Evolutionary conservation across 2,113 vertebrate genomes (phyloP).

Genomic region (Sphaerodactylus townsendi): DNA sequence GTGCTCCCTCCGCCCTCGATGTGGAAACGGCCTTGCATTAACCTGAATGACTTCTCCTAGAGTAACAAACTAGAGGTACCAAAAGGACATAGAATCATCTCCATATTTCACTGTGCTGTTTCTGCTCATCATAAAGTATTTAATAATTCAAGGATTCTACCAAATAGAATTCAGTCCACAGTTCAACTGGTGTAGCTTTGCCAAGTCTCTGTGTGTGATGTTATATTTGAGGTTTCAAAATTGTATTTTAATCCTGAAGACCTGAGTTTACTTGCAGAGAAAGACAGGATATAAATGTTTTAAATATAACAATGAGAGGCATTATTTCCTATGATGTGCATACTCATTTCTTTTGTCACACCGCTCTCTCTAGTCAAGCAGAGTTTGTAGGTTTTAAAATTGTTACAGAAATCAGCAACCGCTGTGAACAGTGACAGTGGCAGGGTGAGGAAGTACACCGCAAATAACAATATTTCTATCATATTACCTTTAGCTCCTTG

Average conservation of each 20-base stretch:
- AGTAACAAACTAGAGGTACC: conserved; percentile 42
- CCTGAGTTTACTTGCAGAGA: too few species aligned
- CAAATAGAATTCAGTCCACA: not conserved
- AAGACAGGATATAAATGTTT: too few species aligned
- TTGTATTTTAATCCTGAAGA: not conserved
- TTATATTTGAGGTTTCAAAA: not conserved
- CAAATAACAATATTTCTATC: too few species aligned
- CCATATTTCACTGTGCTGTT: conserved; percentile 43
- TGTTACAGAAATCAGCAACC: not conserved
- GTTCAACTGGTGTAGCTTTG: too few species aligned
- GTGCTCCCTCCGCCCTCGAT: too few species aligned
- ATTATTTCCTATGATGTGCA: not conserved
- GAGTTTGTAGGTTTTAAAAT: not conserved
- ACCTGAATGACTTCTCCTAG: conserved; percentile 7
- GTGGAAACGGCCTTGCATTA: conserved; percentile 29
- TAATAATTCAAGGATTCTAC: too few species aligned
- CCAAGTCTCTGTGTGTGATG: not conserved
- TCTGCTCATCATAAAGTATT: not conserved
- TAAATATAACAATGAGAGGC: not conserved
- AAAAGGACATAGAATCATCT: conserved; percentile 41
- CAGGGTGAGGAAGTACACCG: not conserved
- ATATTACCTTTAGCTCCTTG: too few species aligned
- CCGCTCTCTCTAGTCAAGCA: not conserved
- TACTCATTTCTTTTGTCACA: not conserved
- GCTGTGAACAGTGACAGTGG: not conserved